Percentiles rank a stretch among this genome's conserved stretches.
These are phyloP conservation scores for Zaprionus inermis DNA, from an alignment of 1,140 invertebrate genomes.

Conservation along the genomic window DNA sequence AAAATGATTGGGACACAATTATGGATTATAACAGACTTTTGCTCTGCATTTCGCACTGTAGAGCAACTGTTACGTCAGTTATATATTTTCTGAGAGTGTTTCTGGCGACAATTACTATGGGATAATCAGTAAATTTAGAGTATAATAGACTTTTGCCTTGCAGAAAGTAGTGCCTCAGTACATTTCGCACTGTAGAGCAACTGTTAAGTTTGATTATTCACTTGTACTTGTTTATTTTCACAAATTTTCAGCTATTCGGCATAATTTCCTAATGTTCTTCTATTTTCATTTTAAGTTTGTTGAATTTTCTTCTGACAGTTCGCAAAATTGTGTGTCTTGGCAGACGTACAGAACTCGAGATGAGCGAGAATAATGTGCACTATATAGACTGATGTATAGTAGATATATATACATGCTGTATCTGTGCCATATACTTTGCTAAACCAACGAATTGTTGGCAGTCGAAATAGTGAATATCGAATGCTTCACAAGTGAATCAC, in stretches of 20 bases:
- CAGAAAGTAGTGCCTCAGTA: background rate
- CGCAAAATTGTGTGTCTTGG: conserved; percentile 26
- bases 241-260: conserved; percentile 17
- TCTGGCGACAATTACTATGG: background rate
- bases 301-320: conserved; percentile 36
- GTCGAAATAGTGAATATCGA: conserved; percentile 17
- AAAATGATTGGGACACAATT: background rate
- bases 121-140: background rate
- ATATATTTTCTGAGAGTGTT: background rate
- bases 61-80: conserved; percentile 15
- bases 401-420: conserved; percentile 13
- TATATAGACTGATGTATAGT: conserved; percentile 13
- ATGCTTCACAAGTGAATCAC: conserved; percentile 38
- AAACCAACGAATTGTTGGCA: conserved; percentile 31
- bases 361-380: conserved; percentile 40
- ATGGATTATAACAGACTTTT: background rate
- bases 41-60: background rate
- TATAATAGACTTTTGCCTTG: background rate
- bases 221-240: conserved; percentile 36
- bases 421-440: conserved; percentile 19
- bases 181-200: background rate
- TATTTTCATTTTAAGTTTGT: conserved; percentile 36
- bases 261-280: conserved; percentile 7
- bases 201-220: conserved; percentile 17
- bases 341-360: conserved; percentile 29